Evolutionary conservation across 1,140 invertebrate species (phyloP), one percentile per base, ranked within the genome.

Genomic region (Psilanteris sp.): DNA sequence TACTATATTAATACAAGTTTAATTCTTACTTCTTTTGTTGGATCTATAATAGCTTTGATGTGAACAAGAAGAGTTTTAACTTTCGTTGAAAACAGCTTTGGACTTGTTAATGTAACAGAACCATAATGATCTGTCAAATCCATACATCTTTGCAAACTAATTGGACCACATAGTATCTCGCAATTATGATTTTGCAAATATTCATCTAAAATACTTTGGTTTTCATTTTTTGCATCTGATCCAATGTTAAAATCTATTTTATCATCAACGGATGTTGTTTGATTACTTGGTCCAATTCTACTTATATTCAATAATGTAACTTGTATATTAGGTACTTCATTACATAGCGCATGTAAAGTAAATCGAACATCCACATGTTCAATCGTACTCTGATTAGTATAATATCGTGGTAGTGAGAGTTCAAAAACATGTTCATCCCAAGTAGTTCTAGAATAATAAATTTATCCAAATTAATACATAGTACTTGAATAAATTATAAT

Each of bases 351-450:
- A 78, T 96, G 94, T 5, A 97, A 88, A 7, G 91, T 93, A 81
- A 97, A 97, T 78, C 94, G 93, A 4, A 98, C 91, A 85, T 97
- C 95, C 9, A 98, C 92, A 79, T 97, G 96, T 13, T 95, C 95
- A 52, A 96, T 90, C 32, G 91, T 92, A 1, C 91, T 90, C 9
- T 92, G 90, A 24, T 92, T 92, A 31, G 85, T 52, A 10, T 72
- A 72, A 29, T 48, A 90, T 27, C 88, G 86, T 0, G 95, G 95
- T 57, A 98, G 85, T 3, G 95, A 95, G 0, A 98, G 88, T 85
- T 97, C 96, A 83, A 98, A 93, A 8, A 97, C 90, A 79, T 98
- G 96, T 79, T 97, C 96, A 80, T 97, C 95, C 94, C 95, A 97
- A 0, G 95, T 96, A 5, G 92, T 90, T 39, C 92, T 86, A 14